Evolutionary conservation across 2,888 invertebrate genomes (phyloP).

Genomic region (Ormyrus labotus): DNA sequence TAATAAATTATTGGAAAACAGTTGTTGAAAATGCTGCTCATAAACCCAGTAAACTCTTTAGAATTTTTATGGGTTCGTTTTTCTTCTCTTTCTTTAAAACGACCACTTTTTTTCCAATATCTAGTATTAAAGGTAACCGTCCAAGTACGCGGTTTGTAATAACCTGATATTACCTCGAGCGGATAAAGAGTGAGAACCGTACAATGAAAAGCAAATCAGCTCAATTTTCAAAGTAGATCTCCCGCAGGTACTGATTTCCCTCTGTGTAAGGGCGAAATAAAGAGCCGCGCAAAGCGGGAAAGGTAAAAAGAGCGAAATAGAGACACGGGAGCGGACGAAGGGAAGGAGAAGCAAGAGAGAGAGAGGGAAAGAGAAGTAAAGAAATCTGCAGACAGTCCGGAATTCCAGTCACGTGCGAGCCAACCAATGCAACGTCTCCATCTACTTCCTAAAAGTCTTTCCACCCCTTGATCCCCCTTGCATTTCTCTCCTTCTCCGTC

Average conservation of each 20-base stretch:
- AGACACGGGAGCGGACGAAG: conserved; percentile 17
- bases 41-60: too few species aligned
- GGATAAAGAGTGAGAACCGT: conserved; percentile 12
- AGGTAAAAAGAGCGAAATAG: conserved; percentile 28
- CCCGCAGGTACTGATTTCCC: conserved; percentile 32
- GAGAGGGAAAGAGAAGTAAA: conserved; percentile 37
- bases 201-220: conserved; percentile 40
- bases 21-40: too few species aligned
- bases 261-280: conserved; percentile 32
- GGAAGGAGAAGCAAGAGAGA: background rate
- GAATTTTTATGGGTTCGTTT: too few species aligned
- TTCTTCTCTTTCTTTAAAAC: too few species aligned
- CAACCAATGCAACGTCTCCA: conserved; percentile 68
- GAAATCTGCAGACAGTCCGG: conserved; percentile 50
- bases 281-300: background rate
- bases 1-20: too few species aligned
- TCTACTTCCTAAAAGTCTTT: conserved; percentile 61
- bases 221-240: conserved; percentile 27
- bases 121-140: too few species aligned
- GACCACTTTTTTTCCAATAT: too few species aligned
- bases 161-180: too few species aligned
- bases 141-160: too few species aligned
- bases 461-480: conserved; percentile 27
- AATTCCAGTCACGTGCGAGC: conserved; percentile 70
- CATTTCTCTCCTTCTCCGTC: conserved; percentile 29